A percentile compares a stretch with the other conserved stretches of the same genome.
Conservation (phyloP, 1,140 invertebrate genomes). For the Calephelis virginiensis region DNA sequence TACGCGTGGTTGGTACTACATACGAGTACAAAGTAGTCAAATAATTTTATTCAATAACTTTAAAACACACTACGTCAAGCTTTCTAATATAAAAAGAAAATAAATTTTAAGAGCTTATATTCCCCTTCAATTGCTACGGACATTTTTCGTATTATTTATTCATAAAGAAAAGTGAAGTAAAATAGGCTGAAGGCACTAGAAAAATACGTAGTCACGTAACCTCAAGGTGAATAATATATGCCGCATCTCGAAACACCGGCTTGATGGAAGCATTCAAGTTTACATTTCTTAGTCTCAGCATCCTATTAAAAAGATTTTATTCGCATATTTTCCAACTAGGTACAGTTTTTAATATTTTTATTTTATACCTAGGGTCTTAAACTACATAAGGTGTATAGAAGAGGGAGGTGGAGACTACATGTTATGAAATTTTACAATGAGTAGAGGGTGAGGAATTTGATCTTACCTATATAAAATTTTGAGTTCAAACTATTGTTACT, state of each 20-base stretch:
- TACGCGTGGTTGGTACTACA: no score
- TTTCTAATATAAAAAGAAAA: conserved; percentile 26
- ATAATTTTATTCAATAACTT: conserved; percentile 1
- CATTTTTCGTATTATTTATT: conserved; percentile 68
- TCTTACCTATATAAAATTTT: no score
- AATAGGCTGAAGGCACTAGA: conserved; percentile 60
- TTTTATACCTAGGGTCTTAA: no score
- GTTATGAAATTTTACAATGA: no score
- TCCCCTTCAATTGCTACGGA: conserved; percentile 55
- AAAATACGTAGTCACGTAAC: conserved; percentile 64
- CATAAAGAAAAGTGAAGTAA: conserved; percentile 64
- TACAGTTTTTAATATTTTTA: no score
- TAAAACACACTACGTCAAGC: not conserved
- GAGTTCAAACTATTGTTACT: no score
- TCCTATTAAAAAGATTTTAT: no score
- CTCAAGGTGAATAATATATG: conserved; percentile 54
- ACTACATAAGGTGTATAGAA: no score
- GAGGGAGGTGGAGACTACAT: no score
- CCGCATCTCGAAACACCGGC: conserved; percentile 31
- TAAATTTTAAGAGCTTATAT: conserved; percentile 42
- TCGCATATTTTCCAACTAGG: no score
- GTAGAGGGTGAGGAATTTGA: no score
- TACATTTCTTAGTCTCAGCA: conserved; percentile 7
- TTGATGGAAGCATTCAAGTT: conserved; percentile 28
- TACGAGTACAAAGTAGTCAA: no score